Evolutionary conservation across 2,888 invertebrate species (phyloP).

Genomic region (Microplitis manilae): DNA sequence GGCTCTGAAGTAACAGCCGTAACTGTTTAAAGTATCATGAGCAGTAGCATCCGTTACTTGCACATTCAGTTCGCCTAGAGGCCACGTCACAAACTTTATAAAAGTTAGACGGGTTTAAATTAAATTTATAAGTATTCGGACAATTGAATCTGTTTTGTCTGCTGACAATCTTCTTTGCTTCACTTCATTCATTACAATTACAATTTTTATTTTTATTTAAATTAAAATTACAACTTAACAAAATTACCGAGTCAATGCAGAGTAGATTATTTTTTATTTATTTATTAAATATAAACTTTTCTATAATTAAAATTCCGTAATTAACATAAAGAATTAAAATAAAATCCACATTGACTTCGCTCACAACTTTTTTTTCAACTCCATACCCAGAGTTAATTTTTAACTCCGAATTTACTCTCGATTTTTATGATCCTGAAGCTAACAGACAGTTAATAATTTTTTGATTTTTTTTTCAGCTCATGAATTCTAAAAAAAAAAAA

Average conservation of each 20-base stretch:
- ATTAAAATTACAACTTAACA: background rate
- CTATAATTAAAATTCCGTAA: too few relatives aligned
- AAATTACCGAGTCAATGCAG: background rate
- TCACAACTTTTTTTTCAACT: too few relatives aligned
- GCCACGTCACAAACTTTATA: constrained; percentile 51
- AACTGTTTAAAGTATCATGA: background rate
- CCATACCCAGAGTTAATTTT: too few relatives aligned
- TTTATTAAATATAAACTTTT: too few relatives aligned
- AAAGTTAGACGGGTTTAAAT: constrained; percentile 52
- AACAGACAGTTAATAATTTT: too few relatives aligned
- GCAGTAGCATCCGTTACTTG: constrained; percentile 25
- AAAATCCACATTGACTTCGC: too few relatives aligned
- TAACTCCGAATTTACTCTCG: too few relatives aligned
- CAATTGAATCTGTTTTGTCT: constrained; percentile 53
- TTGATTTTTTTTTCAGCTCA: too few relatives aligned
- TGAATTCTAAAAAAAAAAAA: too few relatives aligned
- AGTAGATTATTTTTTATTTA: too few relatives aligned
- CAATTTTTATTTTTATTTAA: background rate
- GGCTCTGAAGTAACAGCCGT: constrained; percentile 21
- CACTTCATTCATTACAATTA: constrained; percentile 13
- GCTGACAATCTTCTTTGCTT: constrained; percentile 41
- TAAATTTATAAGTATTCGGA: constrained; percentile 50
- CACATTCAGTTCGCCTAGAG: constrained; percentile 41
- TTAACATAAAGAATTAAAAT: too few relatives aligned
- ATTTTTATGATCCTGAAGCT: too few relatives aligned